Base-by-base conservation (phyloP, 2,113 vertebrate species). In the Oplegnathus fasciatus region DNA sequence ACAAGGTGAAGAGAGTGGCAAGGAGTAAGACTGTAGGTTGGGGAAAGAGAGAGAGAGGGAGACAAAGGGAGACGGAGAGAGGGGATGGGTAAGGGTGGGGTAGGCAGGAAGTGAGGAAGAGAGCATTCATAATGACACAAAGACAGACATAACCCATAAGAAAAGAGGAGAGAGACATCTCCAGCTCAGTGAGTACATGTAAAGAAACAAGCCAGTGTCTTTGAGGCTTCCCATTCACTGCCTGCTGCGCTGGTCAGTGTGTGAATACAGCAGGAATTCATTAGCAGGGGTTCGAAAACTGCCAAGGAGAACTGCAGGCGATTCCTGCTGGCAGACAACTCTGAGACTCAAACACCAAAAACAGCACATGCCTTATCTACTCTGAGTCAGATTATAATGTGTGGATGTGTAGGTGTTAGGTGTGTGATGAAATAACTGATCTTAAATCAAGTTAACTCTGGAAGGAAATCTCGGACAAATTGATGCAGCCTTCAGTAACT, bases 181-280 rank as follows among this genome's bases (percentile, higher is more conserved):
- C 87, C 80, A 69, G 87, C 79, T 78, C 82, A 84, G 71, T 69
- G 55, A 84, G 66, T 52, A 34, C 79, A 40, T 61, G 71, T 57
- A 76, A 73, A 80, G 77, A 84, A 77, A 83, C 68, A 28, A 75
- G 55, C 50, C 72, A 71, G 71, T 66, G 84, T 87, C 67, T 89
- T 48, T 46, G 79, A 82, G 90, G 62, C 71, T 2, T 86, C 73
- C 54, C 68, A 83, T 90, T 89, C 80, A 92, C 26, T 0, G 42
- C 84, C 86, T 79, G 90, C 87, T 80, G 82, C 1, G 70, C 69
- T 62, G 75, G 40, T 58, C 82, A 68, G 52, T 64, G 78, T 87
- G 85, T 75, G 88, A 89, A 91, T 52, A 58, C 85, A 90, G 78
- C 68, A 58, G 86, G 78, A 76, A 91, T 71, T 78, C 85, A 79